Evolutionary conservation across 2,797 vertebrate species (phyloP).

Genomic region (Mormyrus proboscirostris): DNA sequence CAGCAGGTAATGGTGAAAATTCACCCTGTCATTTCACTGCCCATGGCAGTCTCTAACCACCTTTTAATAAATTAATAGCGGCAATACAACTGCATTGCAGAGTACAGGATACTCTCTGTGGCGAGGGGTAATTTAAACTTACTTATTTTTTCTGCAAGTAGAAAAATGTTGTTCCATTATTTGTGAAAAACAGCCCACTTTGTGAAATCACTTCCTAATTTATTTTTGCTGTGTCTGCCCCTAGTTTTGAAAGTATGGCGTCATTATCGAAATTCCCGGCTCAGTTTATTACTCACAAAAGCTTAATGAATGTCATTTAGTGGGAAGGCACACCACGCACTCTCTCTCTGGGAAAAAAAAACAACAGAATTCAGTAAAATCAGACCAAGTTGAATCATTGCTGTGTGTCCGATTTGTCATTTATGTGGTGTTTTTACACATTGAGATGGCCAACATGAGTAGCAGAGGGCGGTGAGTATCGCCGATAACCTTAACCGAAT

Average conservation of each 20-base stretch:
- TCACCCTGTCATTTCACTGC: background rate
- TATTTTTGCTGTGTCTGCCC: background rate
- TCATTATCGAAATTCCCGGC: background rate
- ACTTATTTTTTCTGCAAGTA: background rate
- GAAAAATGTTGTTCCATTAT: background rate
- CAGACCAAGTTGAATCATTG: background rate
- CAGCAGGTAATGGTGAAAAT: background rate
- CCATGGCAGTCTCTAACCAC: background rate
- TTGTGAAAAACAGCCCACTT: background rate
- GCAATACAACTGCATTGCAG: background rate
- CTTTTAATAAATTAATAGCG: background rate
- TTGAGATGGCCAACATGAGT: slow-evolving; percentile 54
- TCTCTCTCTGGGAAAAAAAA: background rate
- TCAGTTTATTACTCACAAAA: background rate
- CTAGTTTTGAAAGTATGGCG: background rate
- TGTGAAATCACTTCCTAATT: background rate
- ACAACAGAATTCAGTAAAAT: background rate
- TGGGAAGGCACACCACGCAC: background rate
- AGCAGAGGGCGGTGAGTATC: slow-evolving; percentile 50
- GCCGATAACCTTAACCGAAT: slow-evolving; percentile 67
- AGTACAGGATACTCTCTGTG: background rate
- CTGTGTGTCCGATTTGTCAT: background rate
- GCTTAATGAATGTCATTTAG: background rate
- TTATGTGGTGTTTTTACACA: slow-evolving; percentile 41
- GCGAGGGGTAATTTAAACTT: background rate